A percentile compares a stretch with the other conserved stretches of the same genome.
phyloP scores from a whole-genome alignment of 2,797 vertebrate genomes.

The Sebastes iracundus region DNA sequence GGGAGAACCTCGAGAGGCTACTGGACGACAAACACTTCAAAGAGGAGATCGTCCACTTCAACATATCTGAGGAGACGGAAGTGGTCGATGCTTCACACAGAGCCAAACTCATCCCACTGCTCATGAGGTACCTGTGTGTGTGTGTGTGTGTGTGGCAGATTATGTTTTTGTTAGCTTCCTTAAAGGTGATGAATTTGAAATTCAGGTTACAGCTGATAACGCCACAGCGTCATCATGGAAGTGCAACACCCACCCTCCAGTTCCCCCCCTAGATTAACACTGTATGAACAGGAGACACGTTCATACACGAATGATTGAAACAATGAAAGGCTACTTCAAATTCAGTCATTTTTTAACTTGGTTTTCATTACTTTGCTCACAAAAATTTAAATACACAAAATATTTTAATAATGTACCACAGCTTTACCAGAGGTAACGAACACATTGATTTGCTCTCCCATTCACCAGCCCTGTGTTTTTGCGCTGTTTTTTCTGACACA shows the following conservation, averaged over 20 bases:
- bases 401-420: no score
- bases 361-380: not conserved
- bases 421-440: not conserved
- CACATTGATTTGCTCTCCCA: not conserved
- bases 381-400: not conserved
- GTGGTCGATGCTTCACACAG: conserved; percentile 89
- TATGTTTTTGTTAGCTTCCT: not conserved
- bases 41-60: conserved; percentile 96
- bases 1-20: conserved; percentile 92
- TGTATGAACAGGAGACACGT: not conserved
- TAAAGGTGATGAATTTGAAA: not conserved
- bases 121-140: conserved; percentile 89
- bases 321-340: not conserved
- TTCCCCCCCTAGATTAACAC: no score
- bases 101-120: conserved; percentile 87
- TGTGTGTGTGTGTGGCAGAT: not conserved
- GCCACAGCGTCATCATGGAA: no score
- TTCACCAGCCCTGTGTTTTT: not conserved
- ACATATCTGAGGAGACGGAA: conserved; percentile 90
- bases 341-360: no score
- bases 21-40: conserved; percentile 96
- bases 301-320: not conserved
- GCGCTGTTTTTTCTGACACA: conserved; percentile 53
- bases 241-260: no score
- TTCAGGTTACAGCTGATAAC: no score